These are phyloP conservation scores for Dasypolia templi DNA, from an alignment of 2,888 invertebrate genomes.

Conservation along the genomic window DNA sequence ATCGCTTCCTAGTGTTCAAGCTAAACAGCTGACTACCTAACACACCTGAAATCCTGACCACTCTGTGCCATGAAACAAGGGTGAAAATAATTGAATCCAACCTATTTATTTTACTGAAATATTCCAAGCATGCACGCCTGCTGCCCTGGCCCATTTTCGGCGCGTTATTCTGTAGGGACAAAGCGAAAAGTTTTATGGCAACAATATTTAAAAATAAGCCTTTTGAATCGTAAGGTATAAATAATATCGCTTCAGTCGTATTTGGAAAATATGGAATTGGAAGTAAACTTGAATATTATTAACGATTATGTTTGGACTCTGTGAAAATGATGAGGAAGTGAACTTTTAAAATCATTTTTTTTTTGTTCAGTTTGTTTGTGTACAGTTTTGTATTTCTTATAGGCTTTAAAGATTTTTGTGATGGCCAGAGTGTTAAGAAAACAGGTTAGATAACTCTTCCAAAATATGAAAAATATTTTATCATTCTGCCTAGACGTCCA, in stretches of 20 bases:
- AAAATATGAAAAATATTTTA: background rate
- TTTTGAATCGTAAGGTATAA: conserved; percentile 49
- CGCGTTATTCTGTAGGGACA: conserved; percentile 41
- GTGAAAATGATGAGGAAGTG: background rate
- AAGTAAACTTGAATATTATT: conserved; percentile 10
- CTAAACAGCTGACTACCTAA: background rate
- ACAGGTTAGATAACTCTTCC: background rate
- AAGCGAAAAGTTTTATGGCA: conserved; percentile 50
- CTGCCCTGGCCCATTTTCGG: conserved; percentile 35
- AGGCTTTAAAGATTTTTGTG: too few relatives aligned
- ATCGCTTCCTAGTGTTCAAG: background rate
- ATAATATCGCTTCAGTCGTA: conserved; percentile 21
- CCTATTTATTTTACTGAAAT: conserved; percentile 46
- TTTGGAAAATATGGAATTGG: conserved; percentile 14
- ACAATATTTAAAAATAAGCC: conserved; percentile 64
- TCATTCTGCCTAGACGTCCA: background rate
- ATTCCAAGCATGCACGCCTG: conserved; percentile 30
- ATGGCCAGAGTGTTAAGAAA: background rate
- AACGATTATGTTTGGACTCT: background rate
- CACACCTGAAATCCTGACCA: background rate
- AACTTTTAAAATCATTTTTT: background rate
- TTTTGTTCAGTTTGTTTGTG: background rate
- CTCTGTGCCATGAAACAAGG: background rate
- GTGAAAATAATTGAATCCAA: conserved; percentile 39
- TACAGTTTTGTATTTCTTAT: background rate